Base-by-base conservation (phyloP, 2,888 invertebrate genomes). In the Coenonympha glycerion region DNA sequence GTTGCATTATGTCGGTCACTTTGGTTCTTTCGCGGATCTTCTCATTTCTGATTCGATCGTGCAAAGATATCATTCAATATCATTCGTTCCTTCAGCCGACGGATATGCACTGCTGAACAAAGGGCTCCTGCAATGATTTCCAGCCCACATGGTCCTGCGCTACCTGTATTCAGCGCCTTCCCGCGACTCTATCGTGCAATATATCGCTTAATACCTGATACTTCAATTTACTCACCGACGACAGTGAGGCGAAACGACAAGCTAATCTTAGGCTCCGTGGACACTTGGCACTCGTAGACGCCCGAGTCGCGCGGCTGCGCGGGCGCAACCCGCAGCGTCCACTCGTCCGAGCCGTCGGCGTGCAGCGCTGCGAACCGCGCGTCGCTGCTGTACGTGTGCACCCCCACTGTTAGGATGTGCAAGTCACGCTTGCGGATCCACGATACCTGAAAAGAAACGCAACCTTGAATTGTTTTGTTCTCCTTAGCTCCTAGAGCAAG, bases 261-360 rank as follows among this genome's bases (percentile, higher is more conserved):
- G 74, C 95, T 95, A 82, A 95, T 95, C 86, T 96, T 96, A 47
- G 96, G 96, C 75, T 95, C 96, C 11, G 95, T 96, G 67, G 95
- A 95, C 60, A 96, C 95, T 89, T 96, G 96, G 74, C 96, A 96
- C 87, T 96, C 96, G 79, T 96, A 96, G 55, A 92, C 91, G 52
- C 96, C 96, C 47, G 94, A 95, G 79, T 96, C 96, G 53, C 94
- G 89, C 4, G 93, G 89, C 69, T 91, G 91, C 31, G 90, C 86
- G 0, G 85, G 92, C 65, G 92, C 85, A 5, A 82, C 87, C 8
- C 84, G 71, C 39, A 83, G 67, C 89, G 82, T 84, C 92, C 92
- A 92, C 66, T 91, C 91, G 65, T 91, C 90, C 0, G 90, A 89
- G 53, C 87, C 87, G 63, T 91, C 90, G 3, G 90, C 89, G 66